These are phyloP conservation scores for Agrochola macilenta DNA, from an alignment of 2,888 invertebrate genomes.

Conservation along the genomic window DNA sequence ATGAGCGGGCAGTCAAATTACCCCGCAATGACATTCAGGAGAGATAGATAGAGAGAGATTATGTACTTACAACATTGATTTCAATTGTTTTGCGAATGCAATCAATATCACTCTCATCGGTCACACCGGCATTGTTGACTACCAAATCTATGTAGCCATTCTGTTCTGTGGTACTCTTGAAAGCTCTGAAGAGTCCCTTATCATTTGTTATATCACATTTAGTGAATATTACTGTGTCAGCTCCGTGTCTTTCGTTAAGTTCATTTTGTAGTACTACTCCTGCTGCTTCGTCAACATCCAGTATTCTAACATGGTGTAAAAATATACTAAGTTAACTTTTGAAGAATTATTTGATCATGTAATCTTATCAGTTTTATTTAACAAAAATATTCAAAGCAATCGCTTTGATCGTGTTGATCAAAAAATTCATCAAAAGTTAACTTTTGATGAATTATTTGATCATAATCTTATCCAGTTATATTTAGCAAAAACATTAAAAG, in stretches of 20 bases:
- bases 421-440: too few species aligned
- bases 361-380: background rate
- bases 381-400: background rate
- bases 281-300: constrained; percentile 69
- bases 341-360: background rate
- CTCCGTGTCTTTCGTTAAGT: constrained; percentile 65
- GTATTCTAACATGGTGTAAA: constrained; percentile 69
- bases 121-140: constrained; percentile 75
- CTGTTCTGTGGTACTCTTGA: constrained; percentile 61
- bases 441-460: too few species aligned
- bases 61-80: constrained; percentile 71
- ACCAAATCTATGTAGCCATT: constrained; percentile 71
- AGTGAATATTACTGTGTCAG: constrained; percentile 66
- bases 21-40: too few species aligned
- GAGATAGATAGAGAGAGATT: too few species aligned
- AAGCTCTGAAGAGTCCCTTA: constrained; percentile 66
- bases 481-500: too few species aligned
- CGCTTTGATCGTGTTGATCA: too few species aligned
- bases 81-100: constrained; percentile 68
- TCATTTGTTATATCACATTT: constrained; percentile 74
- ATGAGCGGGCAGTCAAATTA: too few species aligned
- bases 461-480: too few species aligned
- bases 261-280: constrained; percentile 67
- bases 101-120: constrained; percentile 65
- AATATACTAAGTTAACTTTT: background rate